Evolutionary conservation across 2,113 vertebrate species (phyloP), one percentile per base, ranked within the genome.

Genomic region (Nothocercus nigrocapillus): DNA sequence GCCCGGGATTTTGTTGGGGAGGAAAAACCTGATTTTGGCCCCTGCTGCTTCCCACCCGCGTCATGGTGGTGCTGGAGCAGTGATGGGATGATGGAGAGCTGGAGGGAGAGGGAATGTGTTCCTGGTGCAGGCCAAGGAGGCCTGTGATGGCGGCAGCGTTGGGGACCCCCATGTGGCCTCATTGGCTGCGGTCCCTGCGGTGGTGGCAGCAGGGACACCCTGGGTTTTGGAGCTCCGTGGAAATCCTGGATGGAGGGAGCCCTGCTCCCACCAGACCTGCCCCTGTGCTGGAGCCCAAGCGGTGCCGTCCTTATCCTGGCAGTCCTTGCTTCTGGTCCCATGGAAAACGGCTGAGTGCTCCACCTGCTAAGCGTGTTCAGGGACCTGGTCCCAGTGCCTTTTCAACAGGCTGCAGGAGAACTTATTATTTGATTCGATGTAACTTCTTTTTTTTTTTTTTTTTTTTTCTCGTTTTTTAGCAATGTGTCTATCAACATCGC

Each of bases 31-130:
- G 63, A 67, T 93, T 91, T 20, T 53, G n/a, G 18, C 10, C 34
- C 40, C 67, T 6, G 17, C 16, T 1, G 7, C 1, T 32, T 9
- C n/a, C 40, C 4, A 0, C 40, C 4, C 1, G 1, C 8, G 54
- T 64, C 13, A 38, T 72, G 64, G 45, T 4, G 2, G 40, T 34
- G 54, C 61, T 15, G 67, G 16, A 32, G 40, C 27, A 17, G 85
- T 2, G 2, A 16, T 51, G 14, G 17, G 89, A 27, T 21, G 86
- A 20, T 32, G 4, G 40, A 24, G 27, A 4, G 3, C n/a, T 13
- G 8, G 14, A 42, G 13, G 4, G 14, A 32, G 40, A 58, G 20
- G 7, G 22, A 28, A 5, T 7, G 1, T 4, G 17, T 18, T 49
- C 38, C 4, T 9, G 67, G 44, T 25, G n/a, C 36, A 44, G 63